Evolutionary conservation across 2,797 vertebrate species (phyloP).

Genomic region (Enteromius thamalakanensis): DNA sequence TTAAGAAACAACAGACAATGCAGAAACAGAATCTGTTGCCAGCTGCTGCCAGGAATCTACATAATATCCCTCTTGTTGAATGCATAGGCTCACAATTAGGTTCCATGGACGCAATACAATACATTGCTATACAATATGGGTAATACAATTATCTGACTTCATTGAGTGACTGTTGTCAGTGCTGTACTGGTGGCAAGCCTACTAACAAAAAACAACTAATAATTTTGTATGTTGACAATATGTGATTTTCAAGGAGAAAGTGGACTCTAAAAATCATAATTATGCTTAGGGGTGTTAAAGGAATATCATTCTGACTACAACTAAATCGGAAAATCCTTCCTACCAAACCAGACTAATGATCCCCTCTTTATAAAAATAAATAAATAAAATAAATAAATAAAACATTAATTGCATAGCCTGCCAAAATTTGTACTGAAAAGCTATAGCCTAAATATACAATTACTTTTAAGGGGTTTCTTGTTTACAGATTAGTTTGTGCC

Average conservation of each 20-base stretch:
- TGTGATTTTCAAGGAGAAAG: background rate
- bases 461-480: background rate
- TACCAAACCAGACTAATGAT: background rate
- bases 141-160: background rate
- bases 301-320: background rate
- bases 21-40: background rate
- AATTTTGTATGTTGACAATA: background rate
- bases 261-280: too few species aligned
- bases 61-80: background rate
- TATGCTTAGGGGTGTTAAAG: background rate
- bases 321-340: background rate
- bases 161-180: background rate
- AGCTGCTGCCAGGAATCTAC: background rate
- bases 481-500: background rate
- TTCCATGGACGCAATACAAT: background rate
- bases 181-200: background rate
- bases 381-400: background rate
- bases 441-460: too few species aligned
- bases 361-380: background rate
- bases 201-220: too few species aligned
- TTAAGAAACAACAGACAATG: constrained; percentile 1
- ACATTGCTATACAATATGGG: background rate
- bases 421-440: too few species aligned
- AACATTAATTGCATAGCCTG: background rate
- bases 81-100: background rate